Evolutionary conservation across 2,113 vertebrate genomes (phyloP), one percentile per base, ranked within the genome.

Genomic region (Ctenomys sociabilis): DNA sequence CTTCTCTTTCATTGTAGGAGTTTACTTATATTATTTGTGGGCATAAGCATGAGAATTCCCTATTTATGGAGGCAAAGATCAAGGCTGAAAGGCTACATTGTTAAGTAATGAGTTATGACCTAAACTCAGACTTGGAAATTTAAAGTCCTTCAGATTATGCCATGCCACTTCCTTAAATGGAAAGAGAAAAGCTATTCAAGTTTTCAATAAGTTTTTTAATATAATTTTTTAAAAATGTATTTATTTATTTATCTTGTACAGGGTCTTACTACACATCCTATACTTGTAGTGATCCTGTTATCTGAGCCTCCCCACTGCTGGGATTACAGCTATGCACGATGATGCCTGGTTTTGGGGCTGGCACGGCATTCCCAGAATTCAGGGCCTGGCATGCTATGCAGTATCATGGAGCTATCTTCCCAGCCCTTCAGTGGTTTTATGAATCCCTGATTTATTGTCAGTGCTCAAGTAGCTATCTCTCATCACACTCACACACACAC

Each of bases 381-480:
- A 57, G 16, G 17, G 54, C 16, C 54, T n/a, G 4, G 54, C 16
- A 16, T 17, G 54, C 54, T 57, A 57, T 19, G 16, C 5, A 17
- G 54, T 57, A 57, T 17, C 54, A 57, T 16, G 54, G 54, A 49
- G 17, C 17, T 57, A 19, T 57, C 54, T 57, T 57, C 54, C 16
- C 54, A 57, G 16, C 54, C 54, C 16, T 57, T 57, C 54, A 16
- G 37, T 12, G 11, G 43, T 57, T 91, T 95, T 35, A 63, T 70
- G 80, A 72, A 40, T n/a, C 57, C 19, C 92, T 43, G 49, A 83
- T 85, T 96, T 83, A 70, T 70, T 70, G 68, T n/a, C 30, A n/a
- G 35, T 70, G 35, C 7, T 70, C 35, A 64, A 83, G 35, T 35
- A 63, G 59, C 43, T 45, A 54, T 35, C 5, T 85, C 12, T 87